These are phyloP conservation scores for Emydocephalus ijimae DNA, from an alignment of 2,113 vertebrate species.

Conservation along the genomic window DNA sequence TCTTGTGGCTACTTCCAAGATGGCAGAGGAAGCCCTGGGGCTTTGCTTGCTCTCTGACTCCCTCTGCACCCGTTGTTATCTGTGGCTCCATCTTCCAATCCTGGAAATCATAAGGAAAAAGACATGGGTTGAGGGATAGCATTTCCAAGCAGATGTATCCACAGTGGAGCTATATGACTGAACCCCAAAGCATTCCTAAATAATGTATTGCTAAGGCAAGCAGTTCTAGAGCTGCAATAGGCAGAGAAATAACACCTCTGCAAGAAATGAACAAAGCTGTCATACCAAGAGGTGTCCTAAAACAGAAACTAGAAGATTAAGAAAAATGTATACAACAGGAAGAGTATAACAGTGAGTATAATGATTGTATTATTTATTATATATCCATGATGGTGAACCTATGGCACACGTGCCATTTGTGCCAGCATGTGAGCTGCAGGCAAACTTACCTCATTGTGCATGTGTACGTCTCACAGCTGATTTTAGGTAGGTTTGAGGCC, in stretches of 20 bases:
- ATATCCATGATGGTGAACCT: no score
- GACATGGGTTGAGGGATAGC: neutral
- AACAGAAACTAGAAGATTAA: neutral
- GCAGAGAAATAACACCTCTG: neutral
- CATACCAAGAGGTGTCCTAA: neutral
- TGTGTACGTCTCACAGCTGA: no score
- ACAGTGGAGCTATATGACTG: neutral
- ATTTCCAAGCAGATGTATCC: neutral
- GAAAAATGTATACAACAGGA: neutral
- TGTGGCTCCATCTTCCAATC: neutral
- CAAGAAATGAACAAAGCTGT: fast-evolving
- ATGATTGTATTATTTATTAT: neutral
- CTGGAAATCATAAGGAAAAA: neutral
- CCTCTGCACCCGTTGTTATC: neutral
- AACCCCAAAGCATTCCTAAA: neutral
- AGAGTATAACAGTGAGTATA: neutral
- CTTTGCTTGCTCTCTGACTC: neutral
- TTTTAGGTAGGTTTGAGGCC: no score
- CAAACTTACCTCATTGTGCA: no score
- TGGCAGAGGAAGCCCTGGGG: neutral
- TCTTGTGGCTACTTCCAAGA: neutral
- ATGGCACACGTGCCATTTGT: no score
- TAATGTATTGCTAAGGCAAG: neutral
- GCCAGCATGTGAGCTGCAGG: no score
- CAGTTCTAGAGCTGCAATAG: neutral